phyloP scores from a whole-genome alignment of 1,140 invertebrate species.

The Aphelenchoides avenae region DNA sequence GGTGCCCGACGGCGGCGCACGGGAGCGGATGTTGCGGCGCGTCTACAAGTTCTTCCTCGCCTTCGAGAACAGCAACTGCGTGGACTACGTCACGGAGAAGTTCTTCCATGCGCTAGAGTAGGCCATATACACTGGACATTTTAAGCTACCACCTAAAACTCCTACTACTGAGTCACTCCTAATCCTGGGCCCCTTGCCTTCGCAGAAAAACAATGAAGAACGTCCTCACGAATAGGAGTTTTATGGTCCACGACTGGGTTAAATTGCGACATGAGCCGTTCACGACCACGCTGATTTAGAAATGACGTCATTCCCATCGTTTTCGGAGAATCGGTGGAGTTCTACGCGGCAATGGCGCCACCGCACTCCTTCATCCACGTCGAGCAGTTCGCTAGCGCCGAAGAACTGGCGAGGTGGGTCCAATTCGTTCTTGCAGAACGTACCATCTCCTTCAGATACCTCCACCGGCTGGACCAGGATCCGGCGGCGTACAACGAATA shows the following conservation, averaged over 20 bases:
- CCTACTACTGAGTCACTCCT: too few relatives aligned
- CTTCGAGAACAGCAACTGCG: slow-evolving; percentile 63
- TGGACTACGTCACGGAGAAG: too few relatives aligned
- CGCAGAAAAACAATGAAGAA: not conserved
- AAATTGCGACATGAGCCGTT: too few relatives aligned
- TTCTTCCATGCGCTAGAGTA: slow-evolving; percentile 57
- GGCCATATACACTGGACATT: not conserved
- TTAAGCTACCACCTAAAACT: too few relatives aligned
- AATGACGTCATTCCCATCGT: slow-evolving; percentile 17
- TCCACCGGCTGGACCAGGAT: slow-evolving; percentile 18
- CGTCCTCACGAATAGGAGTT: not conserved
- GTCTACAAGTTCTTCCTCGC: slow-evolving; percentile 52
- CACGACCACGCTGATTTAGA: too few relatives aligned
- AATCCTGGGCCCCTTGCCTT: too few relatives aligned
- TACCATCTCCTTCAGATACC: slow-evolving; percentile 2
- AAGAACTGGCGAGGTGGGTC: slow-evolving; percentile 16
- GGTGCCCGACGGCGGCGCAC: not conserved
- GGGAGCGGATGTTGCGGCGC: not conserved
- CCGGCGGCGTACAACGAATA: slow-evolving; percentile 17
- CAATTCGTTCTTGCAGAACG: too few relatives aligned
- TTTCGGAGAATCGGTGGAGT: slow-evolving; percentile 8
- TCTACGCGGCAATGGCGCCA: slow-evolving; percentile 23
- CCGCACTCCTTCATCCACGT: slow-evolving; percentile 29
- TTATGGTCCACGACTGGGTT: not conserved
- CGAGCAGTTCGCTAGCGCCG: slow-evolving; percentile 6